phyloP scores from a whole-genome alignment of 2,888 invertebrate species.

The Nowickia ferox region DNA sequence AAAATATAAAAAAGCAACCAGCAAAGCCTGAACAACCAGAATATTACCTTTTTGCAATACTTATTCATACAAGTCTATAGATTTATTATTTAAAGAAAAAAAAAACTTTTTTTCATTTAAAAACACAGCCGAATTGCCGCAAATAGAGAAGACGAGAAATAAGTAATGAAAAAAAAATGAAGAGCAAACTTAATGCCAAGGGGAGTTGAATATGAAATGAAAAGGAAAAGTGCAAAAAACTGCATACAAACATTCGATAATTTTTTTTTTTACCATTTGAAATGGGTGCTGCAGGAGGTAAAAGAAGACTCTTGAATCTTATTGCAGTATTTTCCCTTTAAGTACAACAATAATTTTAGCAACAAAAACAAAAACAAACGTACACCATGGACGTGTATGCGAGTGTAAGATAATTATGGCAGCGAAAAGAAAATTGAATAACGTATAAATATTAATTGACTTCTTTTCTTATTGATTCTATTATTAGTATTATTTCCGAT shows the following conservation, averaged over 20 bases:
- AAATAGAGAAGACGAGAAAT: slow-evolving; percentile 31
- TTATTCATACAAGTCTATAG: slow-evolving; percentile 53
- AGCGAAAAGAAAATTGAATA: slow-evolving; percentile 51
- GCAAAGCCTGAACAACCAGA: slow-evolving; percentile 69
- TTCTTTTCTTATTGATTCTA: slow-evolving; percentile 12
- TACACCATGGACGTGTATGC: neutral
- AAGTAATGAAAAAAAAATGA: neutral
- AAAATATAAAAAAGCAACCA: slow-evolving; percentile 37
- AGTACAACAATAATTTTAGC: neutral
- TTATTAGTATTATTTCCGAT: slow-evolving; percentile 37
- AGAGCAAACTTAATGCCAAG: slow-evolving; percentile 50
- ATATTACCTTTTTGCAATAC: slow-evolving; percentile 61
- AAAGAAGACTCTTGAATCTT: neutral
- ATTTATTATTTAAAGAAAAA: slow-evolving; percentile 42
- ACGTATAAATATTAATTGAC: slow-evolving; percentile 37
- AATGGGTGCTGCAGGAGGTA: slow-evolving; percentile 60
- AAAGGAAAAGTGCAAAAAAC: slow-evolving; percentile 50
- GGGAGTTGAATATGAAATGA: slow-evolving; percentile 31
- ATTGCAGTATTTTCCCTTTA: slow-evolving; percentile 10
- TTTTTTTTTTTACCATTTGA: neutral
- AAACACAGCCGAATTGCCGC: slow-evolving; percentile 13
- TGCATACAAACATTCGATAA: slow-evolving; percentile 32
- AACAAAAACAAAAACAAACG: neutral
- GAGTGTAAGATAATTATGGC: neutral
- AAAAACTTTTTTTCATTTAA: neutral